A percentile compares a stretch with the other conserved stretches of the same genome.
Evolutionary conservation across 2,113 vertebrate genomes (phyloP).

Genomic region (Oryzias woworae): DNA sequence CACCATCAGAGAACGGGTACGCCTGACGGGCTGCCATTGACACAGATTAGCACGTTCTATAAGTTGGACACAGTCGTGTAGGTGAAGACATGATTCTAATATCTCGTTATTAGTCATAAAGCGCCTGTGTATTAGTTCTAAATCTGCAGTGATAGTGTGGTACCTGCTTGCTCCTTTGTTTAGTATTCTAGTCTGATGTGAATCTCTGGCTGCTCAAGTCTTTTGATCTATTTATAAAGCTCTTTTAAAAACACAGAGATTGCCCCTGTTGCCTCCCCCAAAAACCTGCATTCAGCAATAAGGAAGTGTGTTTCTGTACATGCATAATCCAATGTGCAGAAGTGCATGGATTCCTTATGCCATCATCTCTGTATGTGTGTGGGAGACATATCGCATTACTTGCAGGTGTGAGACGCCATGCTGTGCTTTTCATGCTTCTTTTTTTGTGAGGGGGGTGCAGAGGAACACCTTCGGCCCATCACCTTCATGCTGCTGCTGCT

Average conservation of each 20-base stretch:
- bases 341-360: background rate
- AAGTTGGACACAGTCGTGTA: background rate
- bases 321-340: slow-evolving; percentile 4
- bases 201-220: slow-evolving; percentile 37
- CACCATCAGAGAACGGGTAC: slow-evolving; percentile 78
- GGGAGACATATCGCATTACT: background rate
- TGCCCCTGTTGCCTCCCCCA: slow-evolving; percentile 31
- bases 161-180: slow-evolving; percentile 27
- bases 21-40: background rate
- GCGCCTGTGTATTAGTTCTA: slow-evolving; percentile 29
- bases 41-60: no score
- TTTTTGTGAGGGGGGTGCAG: background rate
- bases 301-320: slow-evolving; percentile 15
- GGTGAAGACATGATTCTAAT: slow-evolving; percentile 4
- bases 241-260: slow-evolving; percentile 48
- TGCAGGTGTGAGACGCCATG: slow-evolving; percentile 1
- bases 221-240: slow-evolving; percentile 69
- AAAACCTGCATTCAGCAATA: slow-evolving; percentile 45
- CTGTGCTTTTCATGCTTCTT: slow-evolving; percentile 14
- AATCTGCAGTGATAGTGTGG: slow-evolving; percentile 33
- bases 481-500: slow-evolving; percentile 1
- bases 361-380: slow-evolving; percentile 9
- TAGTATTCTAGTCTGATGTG: slow-evolving; percentile 52
- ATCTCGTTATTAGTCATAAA: slow-evolving; percentile 7
- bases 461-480: slow-evolving; percentile 19